These are phyloP conservation scores for Meleagris gallopavo DNA, from an alignment of 2,113 vertebrate genomes.

Conservation along the genomic window DNA sequence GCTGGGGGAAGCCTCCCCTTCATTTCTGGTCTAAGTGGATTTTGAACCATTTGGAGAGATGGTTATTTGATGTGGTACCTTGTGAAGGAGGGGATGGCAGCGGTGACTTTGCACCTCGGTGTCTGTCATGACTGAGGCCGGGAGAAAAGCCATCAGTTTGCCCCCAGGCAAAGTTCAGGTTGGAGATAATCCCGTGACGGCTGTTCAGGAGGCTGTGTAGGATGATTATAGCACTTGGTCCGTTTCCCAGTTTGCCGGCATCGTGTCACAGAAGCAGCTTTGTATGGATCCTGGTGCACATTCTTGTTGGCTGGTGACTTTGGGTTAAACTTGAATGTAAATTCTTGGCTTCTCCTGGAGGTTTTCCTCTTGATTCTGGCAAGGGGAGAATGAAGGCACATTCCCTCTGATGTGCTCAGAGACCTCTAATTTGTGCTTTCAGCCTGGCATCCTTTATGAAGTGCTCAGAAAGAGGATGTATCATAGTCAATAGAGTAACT, in stretches of 20 bases:
- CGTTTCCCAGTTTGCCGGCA: not conserved
- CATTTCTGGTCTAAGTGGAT: not conserved
- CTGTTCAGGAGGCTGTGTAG: not conserved
- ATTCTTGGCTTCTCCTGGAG: conserved; percentile 52
- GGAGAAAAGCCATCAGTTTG: not conserved
- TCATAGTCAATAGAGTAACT: not conserved
- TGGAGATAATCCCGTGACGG: not conserved
- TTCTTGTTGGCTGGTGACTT: conserved; percentile 62
- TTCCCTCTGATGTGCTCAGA: conserved; percentile 26
- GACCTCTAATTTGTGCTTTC: conserved; percentile 34
- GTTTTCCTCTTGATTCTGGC: conserved; percentile 44
- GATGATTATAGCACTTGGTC: conserved; percentile 29
- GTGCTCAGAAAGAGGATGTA: not conserved
- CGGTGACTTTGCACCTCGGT: not conserved
- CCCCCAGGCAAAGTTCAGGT: not conserved
- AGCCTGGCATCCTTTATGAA: not conserved
- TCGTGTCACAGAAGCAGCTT: conserved; percentile 47
- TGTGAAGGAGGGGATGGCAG: not conserved
- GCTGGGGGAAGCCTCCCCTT: not conserved
- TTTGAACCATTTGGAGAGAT: not conserved
- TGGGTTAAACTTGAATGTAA: conserved; percentile 63
- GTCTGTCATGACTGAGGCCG: not conserved
- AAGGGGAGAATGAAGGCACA: not conserved
- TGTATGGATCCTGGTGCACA: conserved; percentile 27
- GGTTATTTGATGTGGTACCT: not conserved